Evolutionary conservation across 2,113 vertebrate genomes (phyloP), one percentile per base, ranked within the genome.

Genomic region (Lepus timidus): DNA sequence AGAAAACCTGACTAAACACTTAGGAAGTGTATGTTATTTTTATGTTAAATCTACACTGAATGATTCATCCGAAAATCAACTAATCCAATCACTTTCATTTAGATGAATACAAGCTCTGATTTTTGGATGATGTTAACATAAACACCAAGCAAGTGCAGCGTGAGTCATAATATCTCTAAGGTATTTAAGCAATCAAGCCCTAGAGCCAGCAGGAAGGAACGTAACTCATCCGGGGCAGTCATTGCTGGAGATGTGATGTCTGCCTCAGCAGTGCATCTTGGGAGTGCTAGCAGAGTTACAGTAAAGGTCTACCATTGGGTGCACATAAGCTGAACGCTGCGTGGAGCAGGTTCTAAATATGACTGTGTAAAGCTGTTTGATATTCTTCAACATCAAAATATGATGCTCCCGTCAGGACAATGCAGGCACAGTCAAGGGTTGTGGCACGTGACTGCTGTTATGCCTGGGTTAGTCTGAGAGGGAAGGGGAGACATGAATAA

Each of bases 21-120:
- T 80, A 91, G 95, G 89, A 94, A 75, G 68, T 33, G 29, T 25
- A 68, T 31, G 74, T 78, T 97, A 96, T 97, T 96, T 97, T 96
- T 95, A 73, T 64, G n/a, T 90, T 93, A 70, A 93, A 92, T 90
- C 91, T 90, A 25, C 31, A 31, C 44, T 52, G 58, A 20, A 70
- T 95, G 85, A 94, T 49, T 93, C 95, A 92, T 85, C 91, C 78
- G 82, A 87, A 90, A 95, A 88, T 85, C 92, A 96, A 64, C 94
- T 97, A 96, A 95, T 96, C 96, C 88, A 95, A 87, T 96, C 81
- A 82, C 94, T 81, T 55, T 6, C 9, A 71, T 88, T 96, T 88
- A 80, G 97, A 85, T 94, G 94, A 97, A 88, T 95, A 85, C 82
- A 65, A 39, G 12, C 91, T 96, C 94, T 96, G 95, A 96, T 96